Percentiles rank a stretch among this genome's conserved stretches.
These are phyloP conservation scores for Criorhina ranunculi DNA, from an alignment of 2,888 invertebrate species.

Conservation along the genomic window DNA sequence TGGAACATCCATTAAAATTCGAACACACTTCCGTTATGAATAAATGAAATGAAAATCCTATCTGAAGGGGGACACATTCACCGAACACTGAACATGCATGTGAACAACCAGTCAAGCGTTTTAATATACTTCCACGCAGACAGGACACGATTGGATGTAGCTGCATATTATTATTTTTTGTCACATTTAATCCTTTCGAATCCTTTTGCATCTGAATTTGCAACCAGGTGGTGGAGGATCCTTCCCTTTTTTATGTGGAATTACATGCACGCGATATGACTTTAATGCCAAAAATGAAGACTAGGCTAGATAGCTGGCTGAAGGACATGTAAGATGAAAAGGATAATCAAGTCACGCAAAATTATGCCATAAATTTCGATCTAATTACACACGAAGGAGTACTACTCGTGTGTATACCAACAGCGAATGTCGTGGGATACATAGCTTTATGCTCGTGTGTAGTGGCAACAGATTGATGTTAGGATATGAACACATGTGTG, in stretches of 20 bases:
- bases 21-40: constrained; percentile 27
- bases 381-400: constrained; percentile 54
- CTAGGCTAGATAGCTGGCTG: background rate
- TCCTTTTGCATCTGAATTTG: constrained; percentile 15
- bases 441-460: constrained; percentile 27
- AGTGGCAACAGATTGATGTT: constrained; percentile 62
- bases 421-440: no score
- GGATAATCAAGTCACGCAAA: constrained; percentile 61
- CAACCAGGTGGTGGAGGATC: constrained; percentile 12
- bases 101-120: background rate
- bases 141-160: background rate
- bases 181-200: constrained; percentile 2
- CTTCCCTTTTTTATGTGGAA: background rate
- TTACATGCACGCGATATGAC: constrained; percentile 4
- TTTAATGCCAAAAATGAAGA: background rate
- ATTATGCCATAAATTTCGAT: constrained; percentile 68
- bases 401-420: no score
- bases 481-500: constrained; percentile 46
- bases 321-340: constrained; percentile 8
- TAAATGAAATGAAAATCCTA: constrained; percentile 29
- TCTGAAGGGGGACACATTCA: background rate
- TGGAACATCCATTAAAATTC: background rate
- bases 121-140: constrained; percentile 1
- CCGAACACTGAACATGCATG: background rate
- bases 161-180: background rate